A percentile compares a stretch with the other conserved stretches of the same genome.
These are phyloP conservation scores for Aradophagus sp. DNA, from an alignment of 1,140 invertebrate species.

Conservation along the genomic window DNA sequence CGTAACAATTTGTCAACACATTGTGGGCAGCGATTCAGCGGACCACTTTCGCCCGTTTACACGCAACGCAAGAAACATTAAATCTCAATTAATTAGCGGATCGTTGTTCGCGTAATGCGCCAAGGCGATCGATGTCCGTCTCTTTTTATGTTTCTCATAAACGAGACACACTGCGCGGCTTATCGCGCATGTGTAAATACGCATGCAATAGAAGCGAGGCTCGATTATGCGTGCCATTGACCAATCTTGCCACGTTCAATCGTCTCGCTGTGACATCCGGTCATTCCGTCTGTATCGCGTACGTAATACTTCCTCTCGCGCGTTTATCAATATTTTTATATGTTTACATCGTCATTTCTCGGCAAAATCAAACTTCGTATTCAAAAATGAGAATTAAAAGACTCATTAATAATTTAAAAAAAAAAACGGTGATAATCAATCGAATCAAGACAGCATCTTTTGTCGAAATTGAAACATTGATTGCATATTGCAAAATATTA, in stretches of 20 bases:
- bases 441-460: too few species aligned
- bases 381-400: too few species aligned
- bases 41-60: too few species aligned
- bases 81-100: slow-evolving; percentile 34
- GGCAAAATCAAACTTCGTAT: not conserved
- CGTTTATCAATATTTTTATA: slow-evolving; percentile 43
- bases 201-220: slow-evolving; percentile 48
- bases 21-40: not conserved
- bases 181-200: slow-evolving; percentile 59
- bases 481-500: too few species aligned
- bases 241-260: slow-evolving; percentile 60
- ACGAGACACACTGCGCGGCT: slow-evolving; percentile 48
- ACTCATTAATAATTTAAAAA: too few species aligned
- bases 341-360: slow-evolving; percentile 16
- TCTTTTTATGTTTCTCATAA: slow-evolving; percentile 47
- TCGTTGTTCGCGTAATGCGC: slow-evolving; percentile 15
- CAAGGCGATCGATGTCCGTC: slow-evolving; percentile 15
- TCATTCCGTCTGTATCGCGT: slow-evolving; percentile 47
- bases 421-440: too few species aligned
- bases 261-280: slow-evolving; percentile 61
- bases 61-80: too few species aligned
- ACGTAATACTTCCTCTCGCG: slow-evolving; percentile 50
- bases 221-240: slow-evolving; percentile 68
- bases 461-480: too few species aligned
- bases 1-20: not conserved